A percentile compares a stretch with the other conserved stretches of the same genome.
Evolutionary conservation across 2,888 invertebrate genomes (phyloP).

Genomic region (Morpho achilles): DNA sequence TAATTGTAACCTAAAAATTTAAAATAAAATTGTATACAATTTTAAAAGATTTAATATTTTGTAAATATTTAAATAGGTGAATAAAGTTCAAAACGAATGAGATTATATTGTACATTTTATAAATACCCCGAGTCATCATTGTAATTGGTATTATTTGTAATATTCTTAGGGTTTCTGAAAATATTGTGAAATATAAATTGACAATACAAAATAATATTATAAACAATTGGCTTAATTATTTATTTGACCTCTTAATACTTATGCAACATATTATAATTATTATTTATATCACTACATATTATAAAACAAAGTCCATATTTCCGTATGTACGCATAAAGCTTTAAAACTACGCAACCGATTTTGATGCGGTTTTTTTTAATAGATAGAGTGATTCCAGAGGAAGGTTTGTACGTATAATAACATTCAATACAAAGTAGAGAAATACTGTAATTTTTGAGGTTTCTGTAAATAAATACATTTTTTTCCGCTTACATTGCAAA

Average conservation of each 20-base stretch:
- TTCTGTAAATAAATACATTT: too few species aligned
- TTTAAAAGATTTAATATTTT: conserved; percentile 77
- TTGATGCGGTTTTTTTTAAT: too few species aligned
- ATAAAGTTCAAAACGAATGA: conserved; percentile 71
- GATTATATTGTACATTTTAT: conserved; percentile 80
- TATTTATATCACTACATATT: too few species aligned
- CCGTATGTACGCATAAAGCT: too few species aligned
- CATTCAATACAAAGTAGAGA: too few species aligned
- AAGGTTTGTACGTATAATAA: too few species aligned
- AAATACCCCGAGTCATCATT: conserved; percentile 69
- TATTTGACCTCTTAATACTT: conserved; percentile 4
- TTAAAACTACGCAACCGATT: too few species aligned
- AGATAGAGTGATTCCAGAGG: too few species aligned
- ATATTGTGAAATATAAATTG: conserved; percentile 76
- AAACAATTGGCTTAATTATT: conserved; percentile 36
- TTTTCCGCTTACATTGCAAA: too few species aligned
- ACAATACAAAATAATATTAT: conserved; percentile 70
- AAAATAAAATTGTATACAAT: conserved; percentile 74
- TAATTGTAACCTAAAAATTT: conserved; percentile 69
- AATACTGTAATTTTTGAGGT: too few species aligned
- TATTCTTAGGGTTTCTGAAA: conserved; percentile 69
- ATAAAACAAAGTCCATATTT: too few species aligned
- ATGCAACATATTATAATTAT: too few species aligned
- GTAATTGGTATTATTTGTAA: conserved; percentile 72
- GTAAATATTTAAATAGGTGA: conserved; percentile 69